Percentiles rank a stretch among this genome's conserved stretches.
Evolutionary conservation across 2,888 invertebrate species (phyloP).

Genomic region (Melanargia galathea): DNA sequence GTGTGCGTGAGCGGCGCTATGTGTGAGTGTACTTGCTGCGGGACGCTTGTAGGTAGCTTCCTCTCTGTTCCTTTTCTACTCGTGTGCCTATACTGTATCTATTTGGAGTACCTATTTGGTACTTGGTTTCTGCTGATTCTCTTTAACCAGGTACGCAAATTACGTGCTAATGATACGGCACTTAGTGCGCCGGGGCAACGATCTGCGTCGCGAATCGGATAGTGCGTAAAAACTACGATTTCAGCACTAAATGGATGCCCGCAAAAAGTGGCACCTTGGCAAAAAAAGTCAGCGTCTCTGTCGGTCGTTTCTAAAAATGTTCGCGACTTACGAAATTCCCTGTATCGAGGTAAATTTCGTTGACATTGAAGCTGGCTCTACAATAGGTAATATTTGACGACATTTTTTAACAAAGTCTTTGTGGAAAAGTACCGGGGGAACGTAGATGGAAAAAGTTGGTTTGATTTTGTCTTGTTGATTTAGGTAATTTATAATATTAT

Average conservation of each 20-base stretch:
- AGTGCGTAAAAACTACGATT: conserved; percentile 15
- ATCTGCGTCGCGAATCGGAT: conserved; percentile 4
- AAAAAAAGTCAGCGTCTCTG: conserved; percentile 6
- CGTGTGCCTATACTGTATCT: background rate
- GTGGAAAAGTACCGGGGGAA: background rate
- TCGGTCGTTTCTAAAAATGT: conserved; percentile 16
- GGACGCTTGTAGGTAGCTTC: no score
- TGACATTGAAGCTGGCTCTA: background rate
- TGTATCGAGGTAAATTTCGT: background rate
- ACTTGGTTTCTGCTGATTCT: background rate
- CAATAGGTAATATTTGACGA: background rate
- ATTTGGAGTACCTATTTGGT: background rate
- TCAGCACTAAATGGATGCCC: conserved; percentile 2
- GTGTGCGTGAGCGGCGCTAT: no score
- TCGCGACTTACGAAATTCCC: conserved; percentile 12
- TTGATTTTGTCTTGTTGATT: background rate
- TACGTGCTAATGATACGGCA: conserved; percentile 21
- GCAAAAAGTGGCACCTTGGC: background rate
- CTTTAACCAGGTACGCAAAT: background rate
- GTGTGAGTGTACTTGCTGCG: no score
- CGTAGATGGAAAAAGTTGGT: background rate
- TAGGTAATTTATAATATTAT: background rate
- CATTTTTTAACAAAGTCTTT: background rate
- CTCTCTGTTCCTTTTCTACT: no score
- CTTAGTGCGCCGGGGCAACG: conserved; percentile 20